These are phyloP conservation scores for Agrotis clavis DNA, from an alignment of 2,888 invertebrate genomes.

Conservation along the genomic window DNA sequence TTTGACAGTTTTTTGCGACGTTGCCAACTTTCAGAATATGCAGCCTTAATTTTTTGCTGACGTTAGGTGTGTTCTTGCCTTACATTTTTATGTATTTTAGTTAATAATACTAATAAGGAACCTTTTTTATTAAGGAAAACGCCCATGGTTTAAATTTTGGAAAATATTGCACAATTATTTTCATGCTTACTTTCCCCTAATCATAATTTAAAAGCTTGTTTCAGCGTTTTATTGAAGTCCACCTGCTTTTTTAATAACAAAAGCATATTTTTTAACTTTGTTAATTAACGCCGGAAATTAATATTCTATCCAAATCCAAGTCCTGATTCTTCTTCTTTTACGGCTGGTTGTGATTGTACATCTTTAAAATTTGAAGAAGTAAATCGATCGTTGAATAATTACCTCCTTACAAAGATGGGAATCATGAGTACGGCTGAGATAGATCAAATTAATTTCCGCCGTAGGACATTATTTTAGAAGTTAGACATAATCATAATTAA, in stretches of 20 bases:
- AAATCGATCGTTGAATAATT: no score
- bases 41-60: conserved; percentile 9
- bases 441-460: no score
- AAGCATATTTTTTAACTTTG: not conserved
- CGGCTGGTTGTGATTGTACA: no score
- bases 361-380: no score
- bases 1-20: no score
- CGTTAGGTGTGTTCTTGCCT: not conserved
- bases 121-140: not conserved
- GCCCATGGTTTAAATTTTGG: not conserved
- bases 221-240: not conserved
- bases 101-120: conserved; percentile 2
- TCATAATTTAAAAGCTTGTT: not conserved
- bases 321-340: no score
- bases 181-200: not conserved
- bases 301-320: no score
- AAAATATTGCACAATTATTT: not conserved
- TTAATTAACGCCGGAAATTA: no score
- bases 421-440: no score
- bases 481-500: not conserved
- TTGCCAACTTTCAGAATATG: no score
- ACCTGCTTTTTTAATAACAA: not conserved
- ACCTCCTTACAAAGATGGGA: no score
- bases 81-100: conserved; percentile 30
- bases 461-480: not conserved